Evolutionary conservation across 2,113 vertebrate genomes (phyloP), one percentile per base, ranked within the genome.

Genomic region (Amblyornis subalaris): DNA sequence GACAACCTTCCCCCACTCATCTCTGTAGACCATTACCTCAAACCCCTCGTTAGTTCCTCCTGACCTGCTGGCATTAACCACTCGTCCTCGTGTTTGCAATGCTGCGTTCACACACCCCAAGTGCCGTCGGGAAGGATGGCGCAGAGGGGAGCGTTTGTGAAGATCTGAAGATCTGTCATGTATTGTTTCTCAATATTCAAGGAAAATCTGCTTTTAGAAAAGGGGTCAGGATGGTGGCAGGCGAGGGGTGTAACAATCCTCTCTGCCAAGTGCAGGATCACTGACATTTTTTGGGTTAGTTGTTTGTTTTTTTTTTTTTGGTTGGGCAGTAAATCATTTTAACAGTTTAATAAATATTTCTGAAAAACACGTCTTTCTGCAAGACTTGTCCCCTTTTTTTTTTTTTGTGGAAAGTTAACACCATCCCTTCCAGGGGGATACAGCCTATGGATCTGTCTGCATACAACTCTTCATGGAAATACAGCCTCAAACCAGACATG

Each of bases 291-390:
- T 38, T 15, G 48, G 38, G 48, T 69, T 76, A n/a, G 12, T 42
- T 81, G 53, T 0, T 38, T 44, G 26, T 9, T 6, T 26, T 24
- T 8, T 65, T 67, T 70, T 82, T 73, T 75, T 55, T 9, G 6
- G 44, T 85, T 93, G 75, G 73, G 89, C 88, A 93, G 80, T 89
- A 96, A 95, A 96, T 85, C 10, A 95, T 90, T 95, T 96, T 94
- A 97, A 96, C 81, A 87, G 67, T 95, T 96, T 94, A 97, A 97
- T 96, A 96, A 96, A 95, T 93, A 96, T 89, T 97, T 97, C 92
- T 94, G 95, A 88, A 89, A 74, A 97, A 88, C 40, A 51, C 3
- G 0, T 55, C 72, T 70, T 90, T 96, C 76, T 92, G 57, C 60
- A 69, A 62, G 42, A 83, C 10, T 67, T 26, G 36, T 29, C 58